Base-by-base conservation (phyloP, 2,113 vertebrate species). In the Ceuthmochares aereus region DNA sequence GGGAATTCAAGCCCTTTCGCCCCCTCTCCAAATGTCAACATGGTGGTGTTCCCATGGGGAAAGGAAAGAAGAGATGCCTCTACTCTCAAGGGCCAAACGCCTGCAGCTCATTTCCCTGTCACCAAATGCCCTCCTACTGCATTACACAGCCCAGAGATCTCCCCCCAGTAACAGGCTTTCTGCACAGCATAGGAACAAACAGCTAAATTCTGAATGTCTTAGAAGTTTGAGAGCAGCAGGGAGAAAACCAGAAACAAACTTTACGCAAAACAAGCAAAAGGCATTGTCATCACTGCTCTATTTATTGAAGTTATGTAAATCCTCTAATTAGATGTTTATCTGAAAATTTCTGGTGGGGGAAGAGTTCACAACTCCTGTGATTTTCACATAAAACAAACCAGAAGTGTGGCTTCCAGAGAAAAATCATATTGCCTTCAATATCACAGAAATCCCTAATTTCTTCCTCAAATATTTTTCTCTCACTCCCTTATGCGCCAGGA, bases 31-130 rank as follows among this genome's bases (percentile, higher is more conserved):
- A 86, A 90, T 67, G 85, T 95, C 90, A 96, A 93, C 90, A 88
- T 30, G 56, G 63, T 14, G 0, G 73, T 17, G 9, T 82, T 93
- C 92, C 80, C 90, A 30, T 3, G 21, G 55, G 90, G 92, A 87
- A 75, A 82, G 56, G 80, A 80, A 91, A 96, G 84, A 68, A 87
- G 86, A 95, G 87, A 93, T 91, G 79, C 93, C 85, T 95, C 79
- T 37, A 20, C 67, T 88, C 84, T 77, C 68, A 51, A 81, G 92
- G 42, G 56, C 87, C 92, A 94, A 95, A 96, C 1, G 78, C 87
- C 87, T 90, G 79, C 67, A 93, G 95, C 70, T 96, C 88, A 73
- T 87, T 96, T 94, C 82, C 75, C 85, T 73, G 75, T 40, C 90
- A 93, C 93, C 87, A 96, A 96, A 94, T 77, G 93, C 75, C 64